Evolutionary conservation across 2,888 invertebrate genomes (phyloP).

Genomic region (Alsophila aescularia): DNA sequence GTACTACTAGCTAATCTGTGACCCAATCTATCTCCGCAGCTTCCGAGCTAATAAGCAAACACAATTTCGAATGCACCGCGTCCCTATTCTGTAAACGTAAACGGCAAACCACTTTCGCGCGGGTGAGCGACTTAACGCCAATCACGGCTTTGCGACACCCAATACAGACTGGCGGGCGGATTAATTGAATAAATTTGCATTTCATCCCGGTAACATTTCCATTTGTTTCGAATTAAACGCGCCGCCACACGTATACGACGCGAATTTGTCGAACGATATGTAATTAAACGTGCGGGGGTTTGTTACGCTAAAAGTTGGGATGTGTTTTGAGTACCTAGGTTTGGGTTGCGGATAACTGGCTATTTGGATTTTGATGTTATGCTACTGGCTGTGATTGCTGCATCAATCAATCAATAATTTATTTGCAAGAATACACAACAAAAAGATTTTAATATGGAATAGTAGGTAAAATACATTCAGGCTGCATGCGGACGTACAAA

Average conservation of each 20-base stretch:
- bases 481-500: no score
- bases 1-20: no score
- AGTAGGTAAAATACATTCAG: no score
- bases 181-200: slow-evolving; percentile 85
- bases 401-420: no score
- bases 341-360: not conserved
- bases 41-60: slow-evolving; percentile 69
- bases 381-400: no score
- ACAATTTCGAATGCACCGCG: slow-evolving; percentile 66
- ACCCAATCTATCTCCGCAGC: slow-evolving; percentile 29
- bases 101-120: slow-evolving; percentile 63
- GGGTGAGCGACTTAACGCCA: slow-evolving; percentile 76
- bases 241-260: slow-evolving; percentile 34
- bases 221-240: slow-evolving; percentile 76
- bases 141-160: slow-evolving; percentile 78
- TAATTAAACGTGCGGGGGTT: slow-evolving; percentile 31
- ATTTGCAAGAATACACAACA: no score
- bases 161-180: slow-evolving; percentile 73
- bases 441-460: no score
- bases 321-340: not conserved
- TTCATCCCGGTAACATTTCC: slow-evolving; percentile 72
- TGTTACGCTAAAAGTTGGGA: not conserved
- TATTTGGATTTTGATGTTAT: no score
- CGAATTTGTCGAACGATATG: slow-evolving; percentile 29
- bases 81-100: slow-evolving; percentile 60